Evolutionary conservation across 1,140 invertebrate species (phyloP).

Genomic region (Drosophila rhopaloa): DNA sequence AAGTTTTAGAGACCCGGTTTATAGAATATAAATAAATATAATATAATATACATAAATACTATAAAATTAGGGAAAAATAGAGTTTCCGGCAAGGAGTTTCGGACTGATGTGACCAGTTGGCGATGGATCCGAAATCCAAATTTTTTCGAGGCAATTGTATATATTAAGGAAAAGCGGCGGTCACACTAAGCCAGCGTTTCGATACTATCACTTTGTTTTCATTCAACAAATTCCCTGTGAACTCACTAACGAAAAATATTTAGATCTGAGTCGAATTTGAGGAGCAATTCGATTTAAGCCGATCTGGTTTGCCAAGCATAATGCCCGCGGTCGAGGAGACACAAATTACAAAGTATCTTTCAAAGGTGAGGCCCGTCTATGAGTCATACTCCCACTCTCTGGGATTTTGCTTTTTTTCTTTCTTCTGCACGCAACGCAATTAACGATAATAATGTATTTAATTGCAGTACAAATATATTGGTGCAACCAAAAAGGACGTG

Average conservation of each 20-base stretch:
- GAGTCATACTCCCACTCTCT: constrained; percentile 58
- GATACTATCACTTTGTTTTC: constrained; percentile 24
- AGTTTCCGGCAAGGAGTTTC: not conserved
- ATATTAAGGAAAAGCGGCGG: not conserved
- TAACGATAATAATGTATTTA: constrained; percentile 1
- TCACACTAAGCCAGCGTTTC: not conserved
- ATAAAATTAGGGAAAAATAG: not conserved
- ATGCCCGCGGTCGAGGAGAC: constrained; percentile 73
- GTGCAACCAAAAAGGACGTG: constrained; percentile 79
- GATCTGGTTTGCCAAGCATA: constrained; percentile 11
- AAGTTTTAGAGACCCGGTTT: no score
- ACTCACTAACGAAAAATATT: not conserved
- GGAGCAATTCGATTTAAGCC: constrained; percentile 7
- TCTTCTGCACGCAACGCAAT: constrained; percentile 50
- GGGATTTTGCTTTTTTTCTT: constrained; percentile 6
- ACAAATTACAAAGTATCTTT: constrained; percentile 70
- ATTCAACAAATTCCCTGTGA: constrained; percentile 18
- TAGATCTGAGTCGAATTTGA: not conserved
- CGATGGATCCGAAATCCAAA: not conserved
- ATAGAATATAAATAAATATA: no score
- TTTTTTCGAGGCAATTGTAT: not conserved
- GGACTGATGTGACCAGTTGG: not conserved
- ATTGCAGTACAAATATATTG: constrained; percentile 79
- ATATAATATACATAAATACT: no score
- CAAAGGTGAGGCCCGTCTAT: constrained; percentile 65